Base-by-base conservation (phyloP, 2,888 invertebrate genomes). In the Melinaea menophilus region DNA sequence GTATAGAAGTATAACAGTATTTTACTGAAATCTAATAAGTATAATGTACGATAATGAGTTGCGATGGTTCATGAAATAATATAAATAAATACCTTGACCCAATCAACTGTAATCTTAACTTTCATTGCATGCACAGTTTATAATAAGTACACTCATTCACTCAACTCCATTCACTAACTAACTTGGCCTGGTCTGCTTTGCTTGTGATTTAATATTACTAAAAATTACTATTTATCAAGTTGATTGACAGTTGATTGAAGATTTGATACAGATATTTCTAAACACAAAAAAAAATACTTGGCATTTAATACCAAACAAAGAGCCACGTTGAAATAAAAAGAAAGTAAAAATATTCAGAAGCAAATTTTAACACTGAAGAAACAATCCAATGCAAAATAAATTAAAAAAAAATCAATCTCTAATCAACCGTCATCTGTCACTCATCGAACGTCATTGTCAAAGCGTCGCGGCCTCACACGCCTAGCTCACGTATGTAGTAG, bases 81-180 rank as follows among this genome's bases (percentile, higher is more conserved):
- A 65, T 55, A 67, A 82, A 74, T 73, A 76, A 78, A 77, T 85
- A 87, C 86, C 86, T 84, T 79, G 79, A 82, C 86, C 87, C 81
- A 82, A 81, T 74, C 78, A 76, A 82, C 75, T 76, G 75, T 75
- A 73, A 64, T 60, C 62, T 35, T 59, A 59, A 62, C 64, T 66
- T 64, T 72, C 72, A 75, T 72, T 66, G 75, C 74, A 76, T 75
- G 73, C 72, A 69, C 59, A 67, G 48, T 66, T 64, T 63, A 67
- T 55, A 60, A 67, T 58, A 62, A 66, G 51, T 60, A 68, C 63
- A 62, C 59, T 46, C 65, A 41, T 54, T 57, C 65, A 66, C 62
- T 63, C 65, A 63, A 63, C 7, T 63, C 65, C 63, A 65, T 63
- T 60, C 65, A 68, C 66, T 68, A 66, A 60, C 60, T 68, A 66